Percentiles rank a stretch among this genome's conserved stretches.
Evolutionary conservation across 2,797 vertebrate genomes (phyloP).

Genomic region (Lacerta viridis): DNA sequence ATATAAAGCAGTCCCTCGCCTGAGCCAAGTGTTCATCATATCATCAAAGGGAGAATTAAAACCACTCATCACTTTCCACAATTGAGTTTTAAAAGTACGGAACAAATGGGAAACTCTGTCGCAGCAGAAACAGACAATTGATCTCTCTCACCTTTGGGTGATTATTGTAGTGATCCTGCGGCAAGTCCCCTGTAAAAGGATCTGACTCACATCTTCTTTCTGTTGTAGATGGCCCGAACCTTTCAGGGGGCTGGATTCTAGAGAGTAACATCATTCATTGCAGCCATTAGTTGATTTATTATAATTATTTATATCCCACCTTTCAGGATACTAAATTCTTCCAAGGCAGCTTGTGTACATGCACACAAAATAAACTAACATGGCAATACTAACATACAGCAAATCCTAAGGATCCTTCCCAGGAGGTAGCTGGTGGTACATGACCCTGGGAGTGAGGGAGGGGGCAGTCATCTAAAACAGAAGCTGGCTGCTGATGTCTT

Average conservation of each 20-base stretch:
- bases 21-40: background rate
- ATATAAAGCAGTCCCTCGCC: conserved; percentile 1
- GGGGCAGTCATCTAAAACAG: too few relatives aligned
- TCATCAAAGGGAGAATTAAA: conserved; percentile 19
- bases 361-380: too few relatives aligned
- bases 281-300: too few relatives aligned
- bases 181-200: background rate
- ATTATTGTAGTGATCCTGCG: background rate
- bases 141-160: background rate
- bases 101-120: conserved; percentile 31
- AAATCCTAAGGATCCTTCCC: too few relatives aligned
- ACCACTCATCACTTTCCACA: background rate
- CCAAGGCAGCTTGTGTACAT: too few relatives aligned
- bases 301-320: too few relatives aligned
- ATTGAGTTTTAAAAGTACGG: conserved; percentile 1
- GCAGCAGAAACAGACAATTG: fast-evolving
- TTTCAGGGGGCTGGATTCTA: background rate
- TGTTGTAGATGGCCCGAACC: background rate
- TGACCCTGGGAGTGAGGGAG: too few relatives aligned
- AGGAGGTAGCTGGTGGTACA: too few relatives aligned
- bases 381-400: too few relatives aligned
- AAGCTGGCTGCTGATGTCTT: too few relatives aligned
- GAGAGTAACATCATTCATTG: too few relatives aligned
- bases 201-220: background rate
- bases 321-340: too few relatives aligned